Base-by-base conservation (phyloP, 2,888 invertebrate genomes). In the Boloria euphrosyne region DNA sequence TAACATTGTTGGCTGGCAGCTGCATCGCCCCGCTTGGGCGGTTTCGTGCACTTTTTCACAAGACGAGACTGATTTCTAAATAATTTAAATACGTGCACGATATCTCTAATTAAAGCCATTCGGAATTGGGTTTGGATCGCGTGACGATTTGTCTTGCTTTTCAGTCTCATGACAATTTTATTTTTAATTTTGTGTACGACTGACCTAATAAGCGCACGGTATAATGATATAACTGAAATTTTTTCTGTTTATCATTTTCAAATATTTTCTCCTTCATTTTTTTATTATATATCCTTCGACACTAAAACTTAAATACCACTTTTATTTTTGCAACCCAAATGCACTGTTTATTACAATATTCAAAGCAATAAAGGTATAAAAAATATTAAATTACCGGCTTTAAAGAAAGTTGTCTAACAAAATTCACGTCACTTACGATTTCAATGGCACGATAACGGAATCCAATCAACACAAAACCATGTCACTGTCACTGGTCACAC, bases 81-180 rank as follows among this genome's bases (percentile, higher is more conserved):
- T 90, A 87, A 91, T 91, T 90, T 90, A 89, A 90, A 90, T 90
- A 89, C 86, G 83, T 81, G 87, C 89, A 89, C 88, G 89, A 83
- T 74, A 79, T 80, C 74, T 78, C 78, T 79, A 79, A 83, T 85
- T 86, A 87, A 86, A 81, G 74, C 80, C 76, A 81, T 81, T 81
- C 80, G 80, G 81, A 86, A 88, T 83, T 85, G 80, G 84, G 82
- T 86, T 83, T 84, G 77, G 84, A 74, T 80, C 76, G 83, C 85
- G 83, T 85, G 84, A 77, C 75, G 75, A 72, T 74, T 70, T 75
- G 73, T 74, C 74, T 73, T 74, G 71, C 71, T 71, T 71, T 59
- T 72, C 51, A 68, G 55, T 50, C 14, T 59, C 62, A 62, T 66
- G 65, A 64, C 65, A 50, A 67, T 70, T 62, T 66, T 66, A 62